Evolutionary conservation across 2,113 vertebrate genomes (phyloP), one percentile per base, ranked within the genome.

Genomic region (Gobius niger): DNA sequence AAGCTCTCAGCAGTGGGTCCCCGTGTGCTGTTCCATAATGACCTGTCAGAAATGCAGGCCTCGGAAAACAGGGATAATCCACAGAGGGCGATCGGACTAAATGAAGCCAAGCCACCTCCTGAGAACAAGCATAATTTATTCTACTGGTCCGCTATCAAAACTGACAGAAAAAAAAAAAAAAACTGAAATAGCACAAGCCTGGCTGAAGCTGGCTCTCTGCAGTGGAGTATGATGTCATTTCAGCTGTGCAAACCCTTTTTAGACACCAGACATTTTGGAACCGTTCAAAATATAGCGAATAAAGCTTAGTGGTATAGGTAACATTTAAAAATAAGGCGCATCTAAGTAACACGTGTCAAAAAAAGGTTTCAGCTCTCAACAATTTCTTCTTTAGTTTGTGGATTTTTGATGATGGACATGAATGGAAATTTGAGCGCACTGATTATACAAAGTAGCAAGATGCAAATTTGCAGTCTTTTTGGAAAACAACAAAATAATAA

Each of bases 1-100:
- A 62, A 70, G 18, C 70, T 76, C 80, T 7, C 71, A 60, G 76
- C 84, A 81, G 88, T 84, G 60, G 73, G 84, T 88, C 92, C 84
- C 92, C 90, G 93, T 89, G 71, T 89, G 94, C 91, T 80, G 79
- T 46, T 76, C 89, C 89, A 90, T 95, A 95, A 95, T 94, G 94
- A 95, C 92, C 94, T 94, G 93, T 91, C 93, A 94, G 89, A 86
- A 88, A 91, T 81, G 87, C 82, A 89, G 89, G 77, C 88, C 77
- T 81, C 85, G 86, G 81, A 89, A 91, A 85, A 89, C 91, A 88
- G 80, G 91, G 91, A 91, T 94, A 90, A 89, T 91, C 93, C 93
- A 86, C 83, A 82, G 93, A 92, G 90, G 44, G 91, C 86, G 90
- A 87, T 87, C 89, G 72, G 72, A 86, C 83, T 93, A 92, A 90